These are phyloP conservation scores for Petrocephalus microphthalmus DNA, from an alignment of 2,113 vertebrate species.

Conservation along the genomic window DNA sequence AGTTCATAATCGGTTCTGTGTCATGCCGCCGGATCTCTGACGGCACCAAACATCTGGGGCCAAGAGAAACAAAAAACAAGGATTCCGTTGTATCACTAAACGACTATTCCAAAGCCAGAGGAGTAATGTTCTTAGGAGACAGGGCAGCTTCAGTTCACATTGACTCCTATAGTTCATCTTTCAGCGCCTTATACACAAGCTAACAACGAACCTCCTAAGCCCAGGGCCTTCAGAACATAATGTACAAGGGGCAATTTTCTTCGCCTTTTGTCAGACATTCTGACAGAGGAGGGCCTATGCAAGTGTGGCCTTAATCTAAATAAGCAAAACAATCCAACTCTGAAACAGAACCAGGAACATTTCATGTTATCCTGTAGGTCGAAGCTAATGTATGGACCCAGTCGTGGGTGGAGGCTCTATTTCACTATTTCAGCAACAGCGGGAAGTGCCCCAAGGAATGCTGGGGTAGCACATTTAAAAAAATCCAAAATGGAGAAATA, in stretches of 20 bases:
- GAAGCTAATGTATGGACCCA: neutral
- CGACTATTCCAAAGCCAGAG: neutral
- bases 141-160: neutral
- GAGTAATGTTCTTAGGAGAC: neutral
- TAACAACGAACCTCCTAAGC: neutral
- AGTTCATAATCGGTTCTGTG: neutral
- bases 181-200: neutral
- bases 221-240: neutral
- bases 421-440: neutral
- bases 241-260: neutral
- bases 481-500: slow-evolving; percentile 5
- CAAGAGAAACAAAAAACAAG: neutral
- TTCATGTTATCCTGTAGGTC: neutral
- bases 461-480: neutral
- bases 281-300: neutral
- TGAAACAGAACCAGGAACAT: neutral
- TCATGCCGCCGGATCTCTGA: neutral
- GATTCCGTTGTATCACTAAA: neutral
- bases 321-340: neutral
- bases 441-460: neutral
- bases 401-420: neutral
- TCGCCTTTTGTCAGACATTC: neutral
- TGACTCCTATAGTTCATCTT: neutral
- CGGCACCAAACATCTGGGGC: neutral
- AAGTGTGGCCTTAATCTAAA: neutral